Evolutionary conservation across 2,888 invertebrate species (phyloP).

Genomic region (Subacronicta megacephala): DNA sequence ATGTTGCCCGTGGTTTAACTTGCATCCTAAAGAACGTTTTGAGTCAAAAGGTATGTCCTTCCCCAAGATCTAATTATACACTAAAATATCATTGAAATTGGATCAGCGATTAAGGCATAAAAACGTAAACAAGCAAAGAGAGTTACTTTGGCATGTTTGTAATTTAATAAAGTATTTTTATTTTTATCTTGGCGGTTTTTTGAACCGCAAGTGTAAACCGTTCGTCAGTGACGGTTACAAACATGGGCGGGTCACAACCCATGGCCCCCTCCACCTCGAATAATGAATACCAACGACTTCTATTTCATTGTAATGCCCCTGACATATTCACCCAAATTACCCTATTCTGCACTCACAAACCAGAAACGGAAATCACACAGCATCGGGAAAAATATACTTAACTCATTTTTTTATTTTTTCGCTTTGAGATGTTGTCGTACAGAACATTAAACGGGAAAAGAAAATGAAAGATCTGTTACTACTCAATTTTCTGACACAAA

Average conservation of each 20-base stretch:
- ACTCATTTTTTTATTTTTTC: slow-evolving; percentile 23
- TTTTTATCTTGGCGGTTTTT: background rate
- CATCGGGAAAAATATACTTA: slow-evolving; percentile 29
- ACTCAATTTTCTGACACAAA: slow-evolving; percentile 63
- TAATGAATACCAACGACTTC: slow-evolving; percentile 70
- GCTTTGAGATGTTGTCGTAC: slow-evolving; percentile 51
- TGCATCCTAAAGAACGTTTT: no score
- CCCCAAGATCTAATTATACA: no score
- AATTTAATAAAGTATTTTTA: no score
- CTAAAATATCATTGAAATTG: no score
- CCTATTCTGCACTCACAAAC: slow-evolving; percentile 47
- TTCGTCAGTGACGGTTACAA: slow-evolving; percentile 65
- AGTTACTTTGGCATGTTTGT: no score
- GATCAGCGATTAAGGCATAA: no score
- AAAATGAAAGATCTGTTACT: slow-evolving; percentile 68
- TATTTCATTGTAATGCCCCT: slow-evolving; percentile 65
- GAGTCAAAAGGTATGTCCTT: no score
- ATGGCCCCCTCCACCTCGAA: slow-evolving; percentile 59
- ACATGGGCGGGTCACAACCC: slow-evolving; percentile 61
- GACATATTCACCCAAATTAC: slow-evolving; percentile 67
- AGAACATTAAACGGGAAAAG: slow-evolving; percentile 65
- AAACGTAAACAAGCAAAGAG: no score
- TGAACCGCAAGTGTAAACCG: slow-evolving; percentile 56
- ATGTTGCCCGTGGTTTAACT: no score
- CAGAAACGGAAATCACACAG: slow-evolving; percentile 37